Conservation (phyloP, 2,797 vertebrate species). For the Lagodon rhomboides region DNA sequence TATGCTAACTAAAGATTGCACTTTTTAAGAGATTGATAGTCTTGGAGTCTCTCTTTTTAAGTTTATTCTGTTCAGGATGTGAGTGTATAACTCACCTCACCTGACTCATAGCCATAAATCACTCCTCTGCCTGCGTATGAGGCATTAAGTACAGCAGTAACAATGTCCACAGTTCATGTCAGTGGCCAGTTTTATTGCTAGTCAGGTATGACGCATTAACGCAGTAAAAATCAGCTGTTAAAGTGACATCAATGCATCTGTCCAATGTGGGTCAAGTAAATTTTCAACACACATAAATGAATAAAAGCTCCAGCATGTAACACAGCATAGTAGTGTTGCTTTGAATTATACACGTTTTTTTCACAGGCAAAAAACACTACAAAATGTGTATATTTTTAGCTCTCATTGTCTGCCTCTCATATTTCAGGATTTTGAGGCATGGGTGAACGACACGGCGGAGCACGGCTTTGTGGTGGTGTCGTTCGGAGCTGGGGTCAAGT, state of each 20-base stretch:
- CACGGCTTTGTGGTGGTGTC: conserved; percentile 98
- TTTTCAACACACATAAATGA: not conserved
- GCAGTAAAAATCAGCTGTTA: not conserved
- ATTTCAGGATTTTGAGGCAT: conserved; percentile 91
- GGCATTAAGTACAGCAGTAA: too few species aligned
- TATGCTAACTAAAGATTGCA: not conserved
- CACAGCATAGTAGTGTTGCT: not conserved
- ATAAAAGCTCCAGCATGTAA: not conserved
- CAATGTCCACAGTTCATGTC: not conserved
- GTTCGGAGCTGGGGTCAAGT: conserved; percentile 98
- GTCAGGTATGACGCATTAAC: not conserved
- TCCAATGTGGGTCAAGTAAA: not conserved
- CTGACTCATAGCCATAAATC: not conserved
- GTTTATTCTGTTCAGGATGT: not conserved
- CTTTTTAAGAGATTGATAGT: not conserved
- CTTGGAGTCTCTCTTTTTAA: not conserved
- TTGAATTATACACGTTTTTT: not conserved
- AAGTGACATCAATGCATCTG: not conserved
- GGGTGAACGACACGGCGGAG: conserved; percentile 92
- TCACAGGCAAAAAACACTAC: not conserved
- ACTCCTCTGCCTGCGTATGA: not conserved
- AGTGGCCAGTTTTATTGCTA: not conserved
- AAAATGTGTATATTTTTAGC: not conserved
- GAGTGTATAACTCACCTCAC: not conserved
- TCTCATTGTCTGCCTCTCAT: conserved; percentile 8